These are phyloP conservation scores for Actinemys pallida DNA, from an alignment of 2,113 vertebrate genomes.

Conservation along the genomic window DNA sequence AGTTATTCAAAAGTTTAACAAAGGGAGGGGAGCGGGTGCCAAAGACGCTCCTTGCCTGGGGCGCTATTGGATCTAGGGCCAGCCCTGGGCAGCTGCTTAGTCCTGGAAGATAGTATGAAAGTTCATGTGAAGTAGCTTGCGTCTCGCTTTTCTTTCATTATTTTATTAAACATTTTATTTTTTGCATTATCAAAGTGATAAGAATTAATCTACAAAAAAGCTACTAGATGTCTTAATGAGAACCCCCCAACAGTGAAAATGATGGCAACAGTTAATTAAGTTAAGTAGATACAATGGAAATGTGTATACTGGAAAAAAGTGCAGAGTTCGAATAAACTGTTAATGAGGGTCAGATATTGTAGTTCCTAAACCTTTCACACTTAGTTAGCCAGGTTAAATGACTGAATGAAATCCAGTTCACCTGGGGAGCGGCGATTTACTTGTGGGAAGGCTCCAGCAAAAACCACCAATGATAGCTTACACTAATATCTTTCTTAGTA, in stretches of 20 bases:
- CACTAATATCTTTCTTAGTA: not conserved
- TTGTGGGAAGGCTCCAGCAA: not conserved
- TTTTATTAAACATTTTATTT: not conserved
- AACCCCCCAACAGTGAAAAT: not conserved
- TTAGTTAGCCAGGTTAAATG: not conserved
- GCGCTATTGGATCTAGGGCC: no score
- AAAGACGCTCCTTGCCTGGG: no score
- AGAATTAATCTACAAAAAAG: not conserved
- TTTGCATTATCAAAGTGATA: not conserved
- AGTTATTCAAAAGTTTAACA: no score
- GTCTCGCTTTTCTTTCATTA: not conserved
- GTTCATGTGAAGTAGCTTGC: not conserved
- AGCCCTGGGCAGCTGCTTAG: not conserved
- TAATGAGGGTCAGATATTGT: not conserved
- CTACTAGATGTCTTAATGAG: not conserved
- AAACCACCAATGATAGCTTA: not conserved
- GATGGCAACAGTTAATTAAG: not conserved
- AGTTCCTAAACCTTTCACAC: not conserved
- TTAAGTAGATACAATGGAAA: not conserved
- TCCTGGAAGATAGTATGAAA: not conserved
- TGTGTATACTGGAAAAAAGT: not conserved
- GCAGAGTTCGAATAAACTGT: not conserved
- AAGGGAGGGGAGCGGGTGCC: no score
- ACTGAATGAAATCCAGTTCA: not conserved
- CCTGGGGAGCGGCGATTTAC: not conserved